Conservation (phyloP, 1,140 invertebrate genomes). For the Polypedilum vanderplanki region DNA sequence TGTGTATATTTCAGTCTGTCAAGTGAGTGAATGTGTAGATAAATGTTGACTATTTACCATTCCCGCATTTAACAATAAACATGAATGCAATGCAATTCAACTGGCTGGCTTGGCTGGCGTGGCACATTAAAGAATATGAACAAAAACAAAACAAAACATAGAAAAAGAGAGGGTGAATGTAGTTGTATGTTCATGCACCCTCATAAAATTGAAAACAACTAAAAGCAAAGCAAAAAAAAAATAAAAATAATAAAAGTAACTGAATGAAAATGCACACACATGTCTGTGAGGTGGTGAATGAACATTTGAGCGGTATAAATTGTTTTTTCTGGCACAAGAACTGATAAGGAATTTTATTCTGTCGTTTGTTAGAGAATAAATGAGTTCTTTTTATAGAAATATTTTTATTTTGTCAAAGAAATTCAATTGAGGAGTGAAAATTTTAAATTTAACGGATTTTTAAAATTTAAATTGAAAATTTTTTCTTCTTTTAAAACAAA, state of each 20-base stretch:
- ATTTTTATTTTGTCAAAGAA: too few relatives aligned
- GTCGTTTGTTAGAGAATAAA: background rate
- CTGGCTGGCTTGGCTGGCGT: background rate
- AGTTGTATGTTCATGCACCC: slow-evolving; percentile 1
- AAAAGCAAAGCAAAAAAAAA: background rate
- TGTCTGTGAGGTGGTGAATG: background rate
- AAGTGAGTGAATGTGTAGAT: background rate
- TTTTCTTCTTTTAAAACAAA: too few relatives aligned
- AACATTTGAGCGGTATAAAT: background rate
- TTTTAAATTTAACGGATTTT: too few relatives aligned
- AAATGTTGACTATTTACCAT: slow-evolving; percentile 5
- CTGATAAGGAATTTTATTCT: background rate
- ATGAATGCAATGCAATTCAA: background rate
- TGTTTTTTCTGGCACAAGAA: background rate
- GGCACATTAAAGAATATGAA: background rate
- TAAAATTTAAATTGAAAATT: too few relatives aligned
- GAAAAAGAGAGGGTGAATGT: background rate
- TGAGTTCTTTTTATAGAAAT: too few relatives aligned
- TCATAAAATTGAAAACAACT: background rate
- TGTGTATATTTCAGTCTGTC: too few relatives aligned
- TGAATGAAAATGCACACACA: background rate
- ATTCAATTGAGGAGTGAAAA: too few relatives aligned
- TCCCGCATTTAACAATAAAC: background rate
- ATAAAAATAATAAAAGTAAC: background rate
- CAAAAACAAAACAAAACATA: background rate